Evolutionary conservation across 2,888 invertebrate species (phyloP).

Genomic region (Neoascia interrupta): DNA sequence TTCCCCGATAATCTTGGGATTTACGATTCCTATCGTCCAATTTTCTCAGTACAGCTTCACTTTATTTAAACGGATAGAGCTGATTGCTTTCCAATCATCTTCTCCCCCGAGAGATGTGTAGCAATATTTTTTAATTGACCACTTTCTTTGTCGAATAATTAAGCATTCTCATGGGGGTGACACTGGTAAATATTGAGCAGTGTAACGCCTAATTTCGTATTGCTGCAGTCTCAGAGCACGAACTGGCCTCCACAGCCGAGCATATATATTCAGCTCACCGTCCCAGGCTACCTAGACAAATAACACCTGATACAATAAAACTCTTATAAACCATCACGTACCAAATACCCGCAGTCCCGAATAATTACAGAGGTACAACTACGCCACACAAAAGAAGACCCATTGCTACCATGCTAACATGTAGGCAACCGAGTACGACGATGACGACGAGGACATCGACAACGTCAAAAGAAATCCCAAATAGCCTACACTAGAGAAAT

Average conservation of each 20-base stretch:
- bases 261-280: not conserved
- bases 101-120: slow-evolving; percentile 8
- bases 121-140: slow-evolving; percentile 58
- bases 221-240: slow-evolving; percentile 25
- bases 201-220: slow-evolving; percentile 24
- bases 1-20: too few relatives aligned
- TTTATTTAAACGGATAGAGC: too few relatives aligned
- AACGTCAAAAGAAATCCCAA: slow-evolving; percentile 57
- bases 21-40: too few relatives aligned
- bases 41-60: too few relatives aligned
- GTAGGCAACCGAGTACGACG: slow-evolving; percentile 3
- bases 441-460: not conserved
- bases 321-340: slow-evolving; percentile 56
- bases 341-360: slow-evolving; percentile 53
- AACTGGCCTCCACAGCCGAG: slow-evolving; percentile 11
- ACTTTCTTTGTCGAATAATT: slow-evolving; percentile 53
- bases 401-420: slow-evolving; percentile 24
- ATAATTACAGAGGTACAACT: slow-evolving; percentile 51
- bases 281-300: slow-evolving; percentile 26
- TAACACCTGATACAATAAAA: slow-evolving; percentile 61
- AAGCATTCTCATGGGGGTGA: slow-evolving; percentile 13
- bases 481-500: slow-evolving; percentile 34
- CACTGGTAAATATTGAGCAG: slow-evolving; percentile 1
- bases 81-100: too few relatives aligned
- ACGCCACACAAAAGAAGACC: slow-evolving; percentile 18